Evolutionary conservation across 2,888 invertebrate species (phyloP), one percentile per base, ranked within the genome.

Genomic region (Epinotia bilunana): DNA sequence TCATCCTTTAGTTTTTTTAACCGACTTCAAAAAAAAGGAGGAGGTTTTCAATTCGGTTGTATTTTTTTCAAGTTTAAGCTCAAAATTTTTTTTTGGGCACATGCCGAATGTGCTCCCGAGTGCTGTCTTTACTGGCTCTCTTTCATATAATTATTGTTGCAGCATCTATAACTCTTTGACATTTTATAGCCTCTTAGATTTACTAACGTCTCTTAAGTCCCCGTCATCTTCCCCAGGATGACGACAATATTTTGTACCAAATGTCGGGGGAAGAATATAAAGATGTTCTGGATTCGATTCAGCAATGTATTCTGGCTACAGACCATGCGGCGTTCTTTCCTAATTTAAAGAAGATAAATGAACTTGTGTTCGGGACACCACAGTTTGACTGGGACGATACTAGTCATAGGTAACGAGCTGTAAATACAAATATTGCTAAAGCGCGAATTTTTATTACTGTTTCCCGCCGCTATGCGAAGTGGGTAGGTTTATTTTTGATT

Each of bases 231-330:
- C 88, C 91, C 79, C 93, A 98, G 96, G 97, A 97, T 75, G 97
- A 97, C 0, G 97, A 98, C 88, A 98, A 98, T 83, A 97, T 98
- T 75, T 97, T 98, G 88, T 95, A 95, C 49, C 95, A 96, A 82
- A 91, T 97, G 53, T 95, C 95, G 5, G 95, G 95, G 74, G 94
- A 95, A 33, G 97, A 97, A 79, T 97, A 97, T 90, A 97, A 97
- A 85, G 94, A 97, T 90, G 96, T 97, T 1, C 87, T 98, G 69
- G 95, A 96, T 55, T 94, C 96, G 76, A 96, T 98, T 71, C 96
- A 97, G 80, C 97, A 97, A 81, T 97, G 97, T 86, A 98, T 98
- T 81, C 90, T 98, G 69, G 98, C 98, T 0, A 98, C 98, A 0
- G 98, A 98, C 85, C 89, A 98, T 80, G 97, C 97, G 0, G 89